Conservation (phyloP, 2,888 invertebrate species). For the Campoletis raptor region DNA sequence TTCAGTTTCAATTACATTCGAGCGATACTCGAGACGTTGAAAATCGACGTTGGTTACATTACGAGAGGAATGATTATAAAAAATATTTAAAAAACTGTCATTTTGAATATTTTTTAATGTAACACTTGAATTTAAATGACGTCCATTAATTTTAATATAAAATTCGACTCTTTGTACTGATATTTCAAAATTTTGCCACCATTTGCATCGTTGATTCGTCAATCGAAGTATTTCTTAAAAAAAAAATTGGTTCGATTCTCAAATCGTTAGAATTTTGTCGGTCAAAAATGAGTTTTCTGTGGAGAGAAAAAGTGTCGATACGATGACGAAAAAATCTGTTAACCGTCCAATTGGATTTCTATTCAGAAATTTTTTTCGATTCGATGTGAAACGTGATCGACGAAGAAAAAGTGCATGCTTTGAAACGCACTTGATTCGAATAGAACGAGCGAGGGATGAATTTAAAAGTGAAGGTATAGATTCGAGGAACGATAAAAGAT, state of each 20-base stretch:
- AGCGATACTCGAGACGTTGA: conserved; percentile 5
- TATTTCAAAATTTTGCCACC: too few species aligned
- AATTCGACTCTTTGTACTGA: too few species aligned
- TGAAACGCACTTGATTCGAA: conserved; percentile 12
- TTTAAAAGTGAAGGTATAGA: conserved; percentile 24
- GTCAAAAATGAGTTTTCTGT: not conserved
- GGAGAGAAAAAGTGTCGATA: not conserved
- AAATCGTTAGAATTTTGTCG: too few species aligned
- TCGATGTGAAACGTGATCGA: not conserved
- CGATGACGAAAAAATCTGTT: not conserved
- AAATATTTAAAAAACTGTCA: not conserved
- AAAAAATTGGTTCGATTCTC: too few species aligned
- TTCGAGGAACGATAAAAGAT: conserved; percentile 54
- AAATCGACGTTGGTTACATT: not conserved
- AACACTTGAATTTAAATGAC: too few species aligned
- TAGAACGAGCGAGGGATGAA: not conserved
- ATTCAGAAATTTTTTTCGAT: not conserved
- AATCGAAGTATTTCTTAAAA: too few species aligned
- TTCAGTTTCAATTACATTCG: not conserved
- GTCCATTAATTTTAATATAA: too few species aligned
- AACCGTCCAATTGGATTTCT: not conserved
- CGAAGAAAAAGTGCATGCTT: not conserved
- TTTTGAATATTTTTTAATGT: not conserved
- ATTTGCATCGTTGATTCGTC: too few species aligned
- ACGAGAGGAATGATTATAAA: not conserved